Evolutionary conservation across 2,113 vertebrate species (phyloP).

Genomic region (Sialia sialis): DNA sequence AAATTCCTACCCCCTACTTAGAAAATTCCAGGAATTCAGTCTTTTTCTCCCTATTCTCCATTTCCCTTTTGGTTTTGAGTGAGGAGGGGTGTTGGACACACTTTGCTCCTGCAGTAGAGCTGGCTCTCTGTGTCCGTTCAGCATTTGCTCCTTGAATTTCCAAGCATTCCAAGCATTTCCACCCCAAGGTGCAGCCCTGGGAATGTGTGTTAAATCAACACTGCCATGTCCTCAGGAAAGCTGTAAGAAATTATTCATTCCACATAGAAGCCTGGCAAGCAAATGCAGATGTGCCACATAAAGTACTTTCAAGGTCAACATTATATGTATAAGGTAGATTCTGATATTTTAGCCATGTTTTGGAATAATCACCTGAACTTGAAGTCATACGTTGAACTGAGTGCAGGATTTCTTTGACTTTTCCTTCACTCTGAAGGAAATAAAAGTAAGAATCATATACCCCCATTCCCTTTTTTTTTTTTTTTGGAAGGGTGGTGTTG

Average conservation of each 20-base stretch:
- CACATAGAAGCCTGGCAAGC: not conserved
- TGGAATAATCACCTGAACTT: not conserved
- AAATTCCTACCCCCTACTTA: not conserved
- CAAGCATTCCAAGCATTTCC: no score
- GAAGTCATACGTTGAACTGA: not conserved
- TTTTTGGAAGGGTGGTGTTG: no score
- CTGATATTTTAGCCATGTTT: not conserved
- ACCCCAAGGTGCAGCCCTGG: not conserved
- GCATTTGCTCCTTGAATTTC: not conserved
- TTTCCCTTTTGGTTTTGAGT: not conserved
- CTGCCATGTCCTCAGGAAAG: not conserved
- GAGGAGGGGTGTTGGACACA: not conserved
- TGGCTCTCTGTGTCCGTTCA: rapidly evolving
- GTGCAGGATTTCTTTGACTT: not conserved
- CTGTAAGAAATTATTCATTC: not conserved
- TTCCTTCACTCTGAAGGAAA: not conserved
- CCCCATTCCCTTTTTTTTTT: not conserved
- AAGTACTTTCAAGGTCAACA: not conserved
- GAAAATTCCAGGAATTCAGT: not conserved
- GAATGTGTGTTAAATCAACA: not conserved
- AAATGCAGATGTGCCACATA: not conserved
- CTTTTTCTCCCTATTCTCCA: not conserved
- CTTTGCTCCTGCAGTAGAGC: not conserved
- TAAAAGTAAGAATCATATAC: not conserved
- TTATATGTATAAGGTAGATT: not conserved